Conservation (phyloP, 2,113 vertebrate genomes). For the Nibea coibor region DNA sequence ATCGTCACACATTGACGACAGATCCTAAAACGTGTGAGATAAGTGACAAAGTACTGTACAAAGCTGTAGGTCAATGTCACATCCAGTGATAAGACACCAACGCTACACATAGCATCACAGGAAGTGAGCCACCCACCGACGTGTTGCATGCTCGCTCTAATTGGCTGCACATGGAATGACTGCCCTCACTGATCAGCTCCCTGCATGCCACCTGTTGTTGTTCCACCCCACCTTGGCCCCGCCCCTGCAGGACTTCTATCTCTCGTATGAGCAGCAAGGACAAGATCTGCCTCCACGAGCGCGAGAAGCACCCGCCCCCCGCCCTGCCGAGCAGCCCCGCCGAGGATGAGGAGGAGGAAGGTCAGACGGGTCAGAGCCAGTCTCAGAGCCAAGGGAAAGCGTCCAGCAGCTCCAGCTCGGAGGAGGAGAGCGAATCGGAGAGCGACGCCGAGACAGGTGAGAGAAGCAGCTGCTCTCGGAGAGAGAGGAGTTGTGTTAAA, state of each 20-base stretch:
- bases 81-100: constrained; percentile 10
- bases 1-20: not conserved
- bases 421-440: constrained; percentile 86
- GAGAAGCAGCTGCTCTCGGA: not conserved
- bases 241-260: constrained; percentile 86
- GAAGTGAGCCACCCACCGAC: constrained; percentile 35
- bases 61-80: not conserved
- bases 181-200: constrained; percentile 81
- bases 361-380: constrained; percentile 62
- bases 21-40: not conserved
- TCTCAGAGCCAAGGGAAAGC: constrained; percentile 75
- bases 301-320: constrained; percentile 84
- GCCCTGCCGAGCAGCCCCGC: constrained; percentile 81
- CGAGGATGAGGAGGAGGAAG: constrained; percentile 85
- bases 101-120: constrained; percentile 40
- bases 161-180: constrained; percentile 81
- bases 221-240: constrained; percentile 70
- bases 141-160: constrained; percentile 73
- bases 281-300: constrained; percentile 86
- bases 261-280: constrained; percentile 89
- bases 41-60: not conserved
- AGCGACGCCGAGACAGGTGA: constrained; percentile 85
- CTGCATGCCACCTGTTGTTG: constrained; percentile 83
- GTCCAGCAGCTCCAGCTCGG: constrained; percentile 87
- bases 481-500: not conserved